Evolutionary conservation across 2,888 invertebrate genomes (phyloP).

Genomic region (Malacosoma neustria): DNA sequence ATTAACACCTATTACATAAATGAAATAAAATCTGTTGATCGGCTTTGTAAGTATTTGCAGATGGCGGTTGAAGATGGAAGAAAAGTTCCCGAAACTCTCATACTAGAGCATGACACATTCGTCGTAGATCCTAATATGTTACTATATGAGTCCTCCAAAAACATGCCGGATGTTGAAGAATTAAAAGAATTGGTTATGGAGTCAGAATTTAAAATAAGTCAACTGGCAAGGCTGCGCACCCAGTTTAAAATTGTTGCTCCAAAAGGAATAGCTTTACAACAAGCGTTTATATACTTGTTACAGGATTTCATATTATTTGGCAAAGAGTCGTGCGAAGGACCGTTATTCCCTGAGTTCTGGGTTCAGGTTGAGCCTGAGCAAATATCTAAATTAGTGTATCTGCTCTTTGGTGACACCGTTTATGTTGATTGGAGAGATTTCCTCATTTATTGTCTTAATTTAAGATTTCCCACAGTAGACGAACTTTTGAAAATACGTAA

Average conservation of each 20-base stretch:
- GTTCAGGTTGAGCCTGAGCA: conserved; percentile 48
- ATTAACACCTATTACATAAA: conserved; percentile 59
- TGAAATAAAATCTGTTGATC: conserved; percentile 63
- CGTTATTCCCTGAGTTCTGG: conserved; percentile 53
- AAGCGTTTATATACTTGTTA: conserved; percentile 63
- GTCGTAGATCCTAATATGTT: conserved; percentile 59
- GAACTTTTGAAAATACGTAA: conserved; percentile 68
- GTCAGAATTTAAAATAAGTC: conserved; percentile 47
- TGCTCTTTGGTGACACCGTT: conserved; percentile 70
- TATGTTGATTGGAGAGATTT: conserved; percentile 81
- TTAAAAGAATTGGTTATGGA: conserved; percentile 25
- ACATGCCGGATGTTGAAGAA: conserved; percentile 18
- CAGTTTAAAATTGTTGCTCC: conserved; percentile 57
- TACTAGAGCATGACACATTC: conserved; percentile 65
- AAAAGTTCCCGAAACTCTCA: conserved; percentile 55
- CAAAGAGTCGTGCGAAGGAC: conserved; percentile 49
- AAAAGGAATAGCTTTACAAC: conserved; percentile 51
- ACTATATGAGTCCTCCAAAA: conserved; percentile 33
- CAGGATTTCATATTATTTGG: conserved; percentile 69
- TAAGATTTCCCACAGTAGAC: conserved; percentile 68
- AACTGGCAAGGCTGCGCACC: conserved; percentile 45
- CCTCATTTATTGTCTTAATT: conserved; percentile 72
- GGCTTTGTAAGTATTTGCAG: conserved; percentile 65
- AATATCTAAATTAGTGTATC: conserved; percentile 50
- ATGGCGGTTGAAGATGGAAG: conserved; percentile 65